A percentile compares a stretch with the other conserved stretches of the same genome.
These are phyloP conservation scores for Eretmochelys imbricata DNA, from an alignment of 2,113 vertebrate species.

Conservation along the genomic window DNA sequence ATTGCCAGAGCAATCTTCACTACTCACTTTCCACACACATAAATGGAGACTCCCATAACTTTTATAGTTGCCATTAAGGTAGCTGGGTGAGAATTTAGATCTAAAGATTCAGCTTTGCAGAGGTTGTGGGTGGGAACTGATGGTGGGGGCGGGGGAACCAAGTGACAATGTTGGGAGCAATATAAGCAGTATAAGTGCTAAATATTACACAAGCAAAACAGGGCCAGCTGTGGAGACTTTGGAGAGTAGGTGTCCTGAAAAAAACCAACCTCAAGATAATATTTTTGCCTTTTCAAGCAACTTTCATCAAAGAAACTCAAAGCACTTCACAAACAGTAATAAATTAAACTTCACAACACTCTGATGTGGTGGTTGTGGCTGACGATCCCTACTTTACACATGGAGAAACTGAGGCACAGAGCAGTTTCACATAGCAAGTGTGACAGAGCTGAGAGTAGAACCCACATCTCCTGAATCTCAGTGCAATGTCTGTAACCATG, in stretches of 20 bases:
- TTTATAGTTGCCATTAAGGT: neutral
- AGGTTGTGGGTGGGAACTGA: neutral
- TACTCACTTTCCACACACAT: fast-evolving
- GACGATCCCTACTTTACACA: neutral
- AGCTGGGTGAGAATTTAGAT: fast-evolving
- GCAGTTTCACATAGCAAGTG: neutral
- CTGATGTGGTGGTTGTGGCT: neutral
- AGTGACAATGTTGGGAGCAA: neutral
- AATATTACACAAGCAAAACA: neutral
- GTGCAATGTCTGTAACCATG: neutral
- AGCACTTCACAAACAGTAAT: neutral
- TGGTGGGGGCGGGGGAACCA: neutral
- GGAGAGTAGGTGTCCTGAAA: neutral
- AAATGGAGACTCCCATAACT: neutral
- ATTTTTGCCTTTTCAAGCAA: neutral
- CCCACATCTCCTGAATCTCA: neutral
- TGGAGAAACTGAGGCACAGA: conserved; percentile 45
- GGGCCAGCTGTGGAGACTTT: neutral
- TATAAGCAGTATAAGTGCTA: neutral
- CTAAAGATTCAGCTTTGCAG: neutral
- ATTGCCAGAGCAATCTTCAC: neutral
- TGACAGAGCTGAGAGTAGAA: neutral
- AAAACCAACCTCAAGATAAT: neutral
- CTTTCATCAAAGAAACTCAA: neutral
- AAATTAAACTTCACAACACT: neutral